A percentile compares a stretch with the other conserved stretches of the same genome.
Evolutionary conservation across 2,113 vertebrate species (phyloP).

Genomic region (Indri indri): DNA sequence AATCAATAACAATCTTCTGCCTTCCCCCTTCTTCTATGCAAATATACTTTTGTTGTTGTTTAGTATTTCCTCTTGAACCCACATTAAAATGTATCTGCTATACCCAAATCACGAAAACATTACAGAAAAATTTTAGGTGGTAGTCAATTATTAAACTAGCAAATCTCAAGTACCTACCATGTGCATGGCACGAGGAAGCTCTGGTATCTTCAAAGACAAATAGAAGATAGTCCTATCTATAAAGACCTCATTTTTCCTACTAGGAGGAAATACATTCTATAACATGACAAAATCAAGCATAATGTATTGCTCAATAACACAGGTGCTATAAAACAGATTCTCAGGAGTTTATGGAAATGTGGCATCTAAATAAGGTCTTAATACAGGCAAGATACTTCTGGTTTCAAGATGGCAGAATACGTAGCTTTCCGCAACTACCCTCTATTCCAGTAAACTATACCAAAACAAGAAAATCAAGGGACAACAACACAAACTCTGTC

Average conservation of each 20-base stretch:
- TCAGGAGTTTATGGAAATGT: background rate
- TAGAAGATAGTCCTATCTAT: background rate
- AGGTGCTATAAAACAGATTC: background rate
- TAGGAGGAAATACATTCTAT: background rate
- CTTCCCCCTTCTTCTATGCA: background rate
- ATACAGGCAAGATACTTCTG: background rate
- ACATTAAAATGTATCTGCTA: background rate
- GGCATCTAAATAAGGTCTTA: background rate
- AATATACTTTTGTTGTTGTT: background rate
- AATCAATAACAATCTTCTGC: background rate
- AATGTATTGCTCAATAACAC: background rate
- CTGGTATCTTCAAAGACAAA: background rate
- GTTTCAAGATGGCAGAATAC: background rate
- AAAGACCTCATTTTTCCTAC: background rate
- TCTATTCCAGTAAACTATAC: background rate
- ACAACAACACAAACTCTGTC: background rate
- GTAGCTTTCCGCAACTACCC: background rate
- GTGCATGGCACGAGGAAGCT: background rate
- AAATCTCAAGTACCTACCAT: background rate
- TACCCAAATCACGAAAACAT: background rate
- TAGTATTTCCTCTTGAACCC: background rate
- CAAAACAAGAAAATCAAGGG: background rate
- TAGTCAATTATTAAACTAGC: background rate
- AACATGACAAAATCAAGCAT: constrained; percentile 26
- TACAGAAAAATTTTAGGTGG: background rate